Conservation (phyloP, 2,113 vertebrate species). For the Globicephala melas region DNA sequence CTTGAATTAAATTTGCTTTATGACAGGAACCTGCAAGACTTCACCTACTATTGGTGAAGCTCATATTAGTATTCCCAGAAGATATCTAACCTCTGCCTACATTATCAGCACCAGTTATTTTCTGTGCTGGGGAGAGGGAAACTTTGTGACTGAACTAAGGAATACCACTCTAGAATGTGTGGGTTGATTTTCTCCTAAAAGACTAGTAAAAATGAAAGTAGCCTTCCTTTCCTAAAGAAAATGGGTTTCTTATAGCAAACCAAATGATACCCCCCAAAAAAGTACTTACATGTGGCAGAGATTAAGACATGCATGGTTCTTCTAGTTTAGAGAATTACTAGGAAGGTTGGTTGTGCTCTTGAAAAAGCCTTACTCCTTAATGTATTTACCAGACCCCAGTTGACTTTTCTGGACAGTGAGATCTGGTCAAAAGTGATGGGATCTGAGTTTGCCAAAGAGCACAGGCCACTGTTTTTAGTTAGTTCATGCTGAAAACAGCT, state of each 20-base stretch:
- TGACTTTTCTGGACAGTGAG: background rate
- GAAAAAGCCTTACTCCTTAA: background rate
- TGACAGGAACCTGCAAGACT: background rate
- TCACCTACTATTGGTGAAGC: background rate
- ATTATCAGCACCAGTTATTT: background rate
- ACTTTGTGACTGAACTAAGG: background rate
- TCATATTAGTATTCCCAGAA: background rate
- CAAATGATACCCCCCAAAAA: background rate
- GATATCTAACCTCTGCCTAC: background rate
- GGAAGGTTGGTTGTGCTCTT: background rate
- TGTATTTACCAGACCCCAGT: background rate
- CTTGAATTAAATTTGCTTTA: constrained; percentile 45
- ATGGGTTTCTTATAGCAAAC: background rate
- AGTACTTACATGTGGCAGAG: background rate
- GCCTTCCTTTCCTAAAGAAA: constrained; percentile 14
- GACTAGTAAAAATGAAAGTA: constrained; percentile 16
- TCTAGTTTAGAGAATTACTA: background rate
- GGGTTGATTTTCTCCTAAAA: constrained; percentile 3
- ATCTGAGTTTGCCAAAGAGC: background rate
- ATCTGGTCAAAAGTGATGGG: background rate
- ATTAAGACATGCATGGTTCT: background rate
- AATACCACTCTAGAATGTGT: background rate
- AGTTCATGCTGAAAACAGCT: background rate
- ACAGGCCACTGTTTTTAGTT: background rate
- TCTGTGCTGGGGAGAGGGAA: background rate